Evolutionary conservation across 2,888 invertebrate genomes (phyloP), one percentile per base, ranked within the genome.

Genomic region (Ligdia adustata): DNA sequence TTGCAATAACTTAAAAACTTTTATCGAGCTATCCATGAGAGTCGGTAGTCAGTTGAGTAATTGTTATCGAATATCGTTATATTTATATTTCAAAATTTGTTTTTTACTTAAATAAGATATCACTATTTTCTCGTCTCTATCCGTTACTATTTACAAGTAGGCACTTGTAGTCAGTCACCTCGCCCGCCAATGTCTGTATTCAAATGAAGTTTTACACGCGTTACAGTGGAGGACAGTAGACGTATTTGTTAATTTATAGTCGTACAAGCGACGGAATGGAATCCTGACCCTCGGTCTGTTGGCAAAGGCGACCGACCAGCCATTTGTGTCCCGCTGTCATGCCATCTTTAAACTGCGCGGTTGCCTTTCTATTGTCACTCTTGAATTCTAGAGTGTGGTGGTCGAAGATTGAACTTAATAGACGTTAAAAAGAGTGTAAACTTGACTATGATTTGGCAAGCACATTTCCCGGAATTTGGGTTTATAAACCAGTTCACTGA

Each of bases 201-300:
- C 29, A 45, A 55, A 55, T 55, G 68, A 70, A 79, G 74, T 76
- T 74, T 76, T 72, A 75, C 74, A 74, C 75, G 66, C 68, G 69
- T 73, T 69, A 63, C 61, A 61, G 66, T 60, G 52, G 59, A 60
- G 42, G 50, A 40, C 49, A 53, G 64, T 52, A 69, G 79, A 80
- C 78, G 69, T 79, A 80, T 80, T 82, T 72, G 72, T 79, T 82
- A 80, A 82, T 80, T 80, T 82, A 80, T 77, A 73, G 75, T 63
- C 69, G 66, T 70, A 66, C 65, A 62, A 55, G 52, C 50, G 55
- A 48, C 50, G 54, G 49, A 63, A 49, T 28, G 42, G 56, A 53
- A 42, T 52, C 39, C 44, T 31, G 31, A 45, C 32, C 27, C 5
- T 20, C 26, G n/a, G n/a, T n/a, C n/a, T 16, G 29, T 39, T 29